Evolutionary conservation across 2,888 invertebrate species (phyloP).

Genomic region (Neoitamus cyanurus): DNA sequence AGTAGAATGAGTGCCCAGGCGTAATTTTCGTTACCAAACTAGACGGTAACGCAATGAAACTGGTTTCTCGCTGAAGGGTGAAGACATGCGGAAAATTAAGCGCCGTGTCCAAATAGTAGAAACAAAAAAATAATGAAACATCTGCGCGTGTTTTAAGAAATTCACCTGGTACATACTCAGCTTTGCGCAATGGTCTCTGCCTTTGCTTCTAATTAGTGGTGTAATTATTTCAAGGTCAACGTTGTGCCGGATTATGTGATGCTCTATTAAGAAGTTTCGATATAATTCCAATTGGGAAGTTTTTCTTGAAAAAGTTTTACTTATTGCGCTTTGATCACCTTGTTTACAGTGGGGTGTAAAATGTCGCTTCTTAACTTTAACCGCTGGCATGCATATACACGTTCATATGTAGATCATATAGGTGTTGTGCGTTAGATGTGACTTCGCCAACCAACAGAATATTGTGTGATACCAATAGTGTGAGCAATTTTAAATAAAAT

Average conservation of each 20-base stretch:
- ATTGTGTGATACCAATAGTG: too few relatives aligned
- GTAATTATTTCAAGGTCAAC: background rate
- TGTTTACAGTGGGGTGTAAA: background rate
- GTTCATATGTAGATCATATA: too few relatives aligned
- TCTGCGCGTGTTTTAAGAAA: background rate
- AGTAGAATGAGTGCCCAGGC: background rate
- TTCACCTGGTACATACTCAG: background rate
- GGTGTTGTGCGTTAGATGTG: too few relatives aligned
- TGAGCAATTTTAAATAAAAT: too few relatives aligned
- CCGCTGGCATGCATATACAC: too few relatives aligned
- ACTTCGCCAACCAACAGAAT: too few relatives aligned
- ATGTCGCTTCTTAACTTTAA: background rate
- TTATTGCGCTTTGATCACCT: background rate
- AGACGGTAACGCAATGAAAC: background rate
- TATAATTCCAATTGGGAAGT: background rate
- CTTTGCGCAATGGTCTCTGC: background rate
- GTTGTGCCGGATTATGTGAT: background rate
- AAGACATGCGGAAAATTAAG: background rate
- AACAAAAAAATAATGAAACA: background rate
- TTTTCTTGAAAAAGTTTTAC: background rate
- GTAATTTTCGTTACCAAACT: background rate
- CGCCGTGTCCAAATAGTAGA: background rate
- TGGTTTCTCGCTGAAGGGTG: background rate
- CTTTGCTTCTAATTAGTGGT: background rate
- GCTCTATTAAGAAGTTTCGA: background rate